Evolutionary conservation across 2,113 vertebrate species (phyloP).

Genomic region (Carassius gibelio): DNA sequence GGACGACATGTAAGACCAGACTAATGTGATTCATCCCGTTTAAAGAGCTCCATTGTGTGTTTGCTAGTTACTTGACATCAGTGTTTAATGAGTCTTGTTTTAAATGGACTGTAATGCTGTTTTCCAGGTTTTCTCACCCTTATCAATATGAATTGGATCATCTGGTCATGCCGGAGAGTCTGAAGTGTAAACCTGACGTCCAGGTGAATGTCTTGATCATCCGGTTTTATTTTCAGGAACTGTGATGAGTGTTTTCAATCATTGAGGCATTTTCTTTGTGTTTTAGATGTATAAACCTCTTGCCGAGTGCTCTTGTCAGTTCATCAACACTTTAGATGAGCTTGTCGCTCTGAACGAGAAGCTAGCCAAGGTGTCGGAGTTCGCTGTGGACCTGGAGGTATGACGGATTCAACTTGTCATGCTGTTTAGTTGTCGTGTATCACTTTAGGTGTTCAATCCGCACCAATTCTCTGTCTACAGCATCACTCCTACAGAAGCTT

Average conservation of each 20-base stretch:
- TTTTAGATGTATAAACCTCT: conserved; percentile 82
- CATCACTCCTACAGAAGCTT: conserved; percentile 97
- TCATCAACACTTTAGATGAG: conserved; percentile 83
- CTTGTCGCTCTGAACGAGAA: conserved; percentile 90
- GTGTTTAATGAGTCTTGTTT: neutral
- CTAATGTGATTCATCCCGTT: neutral
- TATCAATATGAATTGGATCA: conserved; percentile 92
- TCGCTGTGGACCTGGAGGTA: conserved; percentile 96
- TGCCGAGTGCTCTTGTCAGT: conserved; percentile 80
- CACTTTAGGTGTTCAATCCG: neutral
- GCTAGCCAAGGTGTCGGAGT: conserved; percentile 82
- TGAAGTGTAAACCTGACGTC: conserved; percentile 81
- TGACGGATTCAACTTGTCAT: neutral
- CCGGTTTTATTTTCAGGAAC: neutral
- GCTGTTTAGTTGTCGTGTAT: neutral
- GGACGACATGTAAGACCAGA: conserved; percentile 86
- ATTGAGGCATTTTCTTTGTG: neutral
- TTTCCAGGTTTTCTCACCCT: conserved; percentile 89
- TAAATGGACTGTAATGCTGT: neutral
- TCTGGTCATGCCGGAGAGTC: conserved; percentile 77
- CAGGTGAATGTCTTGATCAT: conserved; percentile 74
- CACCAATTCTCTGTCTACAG: conserved; percentile 63
- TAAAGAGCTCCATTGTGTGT: neutral
- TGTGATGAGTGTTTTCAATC: neutral
- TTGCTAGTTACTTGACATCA: neutral